These are phyloP conservation scores for Asarcornis scutulata DNA, from an alignment of 2,113 vertebrate genomes.

Conservation along the genomic window DNA sequence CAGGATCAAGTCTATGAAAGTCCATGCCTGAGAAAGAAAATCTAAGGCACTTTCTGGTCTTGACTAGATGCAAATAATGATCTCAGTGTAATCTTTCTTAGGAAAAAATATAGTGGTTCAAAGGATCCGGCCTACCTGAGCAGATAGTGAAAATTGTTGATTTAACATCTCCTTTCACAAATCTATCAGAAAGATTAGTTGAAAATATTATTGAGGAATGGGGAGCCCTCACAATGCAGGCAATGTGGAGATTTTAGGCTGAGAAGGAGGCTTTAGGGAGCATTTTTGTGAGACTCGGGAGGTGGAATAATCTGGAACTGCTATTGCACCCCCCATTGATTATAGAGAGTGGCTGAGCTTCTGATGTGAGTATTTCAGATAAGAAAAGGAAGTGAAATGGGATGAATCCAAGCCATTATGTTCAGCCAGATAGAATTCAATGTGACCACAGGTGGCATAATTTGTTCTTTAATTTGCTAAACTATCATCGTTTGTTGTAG, in stretches of 20 bases:
- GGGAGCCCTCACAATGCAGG: not conserved
- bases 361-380: not conserved
- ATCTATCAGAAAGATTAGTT: not conserved
- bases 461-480: not conserved
- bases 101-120: not conserved
- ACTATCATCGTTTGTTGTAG: not conserved
- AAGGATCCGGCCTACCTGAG: not conserved
- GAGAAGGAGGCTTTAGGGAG: not conserved
- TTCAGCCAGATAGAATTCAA: not conserved
- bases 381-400: not conserved
- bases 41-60: not conserved
- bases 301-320: not conserved
- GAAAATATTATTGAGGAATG: not conserved
- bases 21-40: not conserved
- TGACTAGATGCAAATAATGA: not conserved
- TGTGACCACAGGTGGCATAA: not conserved
- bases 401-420: not conserved
- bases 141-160: not conserved
- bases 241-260: not conserved
- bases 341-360: fast-evolving
- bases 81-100: not conserved
- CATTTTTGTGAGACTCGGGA: not conserved
- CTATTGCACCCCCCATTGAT: not conserved
- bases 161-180: not conserved
- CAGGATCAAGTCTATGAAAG: not conserved